Percentiles rank a stretch among this genome's conserved stretches.
Evolutionary conservation across 1,140 invertebrate species (phyloP).

Genomic region (Thaumetopoea pityocampa): DNA sequence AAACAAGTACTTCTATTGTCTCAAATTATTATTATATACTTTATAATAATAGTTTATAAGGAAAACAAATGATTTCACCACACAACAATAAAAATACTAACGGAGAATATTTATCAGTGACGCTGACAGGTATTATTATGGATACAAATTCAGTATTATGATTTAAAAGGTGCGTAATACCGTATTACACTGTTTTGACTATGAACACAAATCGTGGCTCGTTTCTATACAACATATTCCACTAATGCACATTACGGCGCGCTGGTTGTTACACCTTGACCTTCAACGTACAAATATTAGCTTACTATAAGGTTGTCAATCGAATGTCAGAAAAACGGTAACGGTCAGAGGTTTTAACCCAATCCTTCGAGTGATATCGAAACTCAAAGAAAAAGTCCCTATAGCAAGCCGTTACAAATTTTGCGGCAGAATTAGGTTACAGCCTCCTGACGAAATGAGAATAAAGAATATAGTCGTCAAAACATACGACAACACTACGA

Average conservation of each 20-base stretch:
- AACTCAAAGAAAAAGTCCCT: constrained; percentile 32
- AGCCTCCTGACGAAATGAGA: constrained; percentile 26
- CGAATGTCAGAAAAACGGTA: constrained; percentile 52
- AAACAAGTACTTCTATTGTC: constrained; percentile 52
- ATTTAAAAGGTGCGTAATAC: constrained; percentile 41
- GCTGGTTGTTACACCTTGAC: constrained; percentile 44
- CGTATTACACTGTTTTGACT: constrained; percentile 55
- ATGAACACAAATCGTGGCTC: constrained; percentile 71
- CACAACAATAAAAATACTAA: constrained; percentile 50
- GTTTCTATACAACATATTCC: constrained; percentile 53
- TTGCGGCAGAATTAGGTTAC: constrained; percentile 37
- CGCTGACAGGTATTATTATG: constrained; percentile 56
- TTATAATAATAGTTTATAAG: constrained; percentile 44
- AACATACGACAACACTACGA: constrained; percentile 31
- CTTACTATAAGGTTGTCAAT: constrained; percentile 44
- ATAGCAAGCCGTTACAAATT: constrained; percentile 16
- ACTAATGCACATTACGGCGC: constrained; percentile 53
- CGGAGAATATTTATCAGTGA: constrained; percentile 40
- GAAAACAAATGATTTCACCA: constrained; percentile 63
- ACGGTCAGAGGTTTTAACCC: constrained; percentile 40
- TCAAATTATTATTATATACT: constrained; percentile 47
- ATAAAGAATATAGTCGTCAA: constrained; percentile 30
- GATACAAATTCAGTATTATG: constrained; percentile 64
- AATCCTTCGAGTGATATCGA: constrained; percentile 29
- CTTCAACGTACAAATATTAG: constrained; percentile 46